A percentile compares a stretch with the other conserved stretches of the same genome.
phyloP scores from a whole-genome alignment of 2,113 vertebrate species.

The Gobius niger region DNA sequence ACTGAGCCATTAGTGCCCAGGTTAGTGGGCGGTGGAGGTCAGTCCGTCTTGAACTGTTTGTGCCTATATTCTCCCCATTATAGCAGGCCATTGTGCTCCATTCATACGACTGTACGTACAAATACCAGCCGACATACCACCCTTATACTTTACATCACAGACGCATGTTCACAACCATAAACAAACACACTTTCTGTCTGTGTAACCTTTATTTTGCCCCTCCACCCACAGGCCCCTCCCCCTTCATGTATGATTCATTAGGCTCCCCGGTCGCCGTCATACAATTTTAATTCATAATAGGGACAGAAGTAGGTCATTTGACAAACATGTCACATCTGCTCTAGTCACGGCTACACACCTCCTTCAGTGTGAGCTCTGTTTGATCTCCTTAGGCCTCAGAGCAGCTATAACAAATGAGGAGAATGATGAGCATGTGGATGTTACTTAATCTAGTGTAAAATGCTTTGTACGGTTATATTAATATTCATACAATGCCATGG shows the following conservation, averaged over 20 bases:
- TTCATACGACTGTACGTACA: constrained; percentile 18
- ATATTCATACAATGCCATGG: neutral
- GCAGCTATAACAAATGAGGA: constrained; percentile 13
- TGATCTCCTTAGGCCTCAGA: constrained; percentile 21
- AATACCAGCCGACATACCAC: neutral
- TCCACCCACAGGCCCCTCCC: constrained; percentile 44
- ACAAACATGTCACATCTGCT: constrained; percentile 80
- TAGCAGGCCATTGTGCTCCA: constrained; percentile 5
- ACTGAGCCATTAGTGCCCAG: constrained; percentile 61
- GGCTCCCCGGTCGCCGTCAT: constrained; percentile 69
- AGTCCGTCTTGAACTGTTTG: constrained; percentile 30
- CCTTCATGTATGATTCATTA: constrained; percentile 71
- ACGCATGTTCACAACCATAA: neutral
- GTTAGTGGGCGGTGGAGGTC: constrained; percentile 44
- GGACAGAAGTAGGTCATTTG: constrained; percentile 79
- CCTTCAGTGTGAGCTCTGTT: constrained; percentile 58
- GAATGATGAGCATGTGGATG: neutral
- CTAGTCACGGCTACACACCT: constrained; percentile 62
- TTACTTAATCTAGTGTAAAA: neutral
- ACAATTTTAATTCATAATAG: constrained; percentile 80
- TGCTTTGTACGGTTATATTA: neutral
- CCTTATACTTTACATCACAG: neutral
- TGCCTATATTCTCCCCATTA: constrained; percentile 31
- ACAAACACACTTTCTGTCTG: constrained; percentile 10
- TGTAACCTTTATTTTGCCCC: constrained; percentile 48